These are phyloP conservation scores for Leptinotarsa texana DNA, from an alignment of 1,140 invertebrate genomes.

Conservation along the genomic window DNA sequence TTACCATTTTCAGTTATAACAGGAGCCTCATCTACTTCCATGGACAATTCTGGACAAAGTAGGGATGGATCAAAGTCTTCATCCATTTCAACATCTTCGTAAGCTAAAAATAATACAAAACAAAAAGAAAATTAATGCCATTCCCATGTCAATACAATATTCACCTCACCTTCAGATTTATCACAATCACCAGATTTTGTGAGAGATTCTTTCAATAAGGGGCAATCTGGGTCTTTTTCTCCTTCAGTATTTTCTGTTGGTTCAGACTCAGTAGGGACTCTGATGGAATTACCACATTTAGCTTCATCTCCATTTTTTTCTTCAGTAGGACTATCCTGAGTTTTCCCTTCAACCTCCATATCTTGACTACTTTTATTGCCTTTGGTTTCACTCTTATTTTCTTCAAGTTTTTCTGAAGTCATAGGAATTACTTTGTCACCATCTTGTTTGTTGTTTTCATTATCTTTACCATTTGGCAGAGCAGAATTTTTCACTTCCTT, in stretches of 20 bases:
- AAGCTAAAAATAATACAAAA: conserved; percentile 8
- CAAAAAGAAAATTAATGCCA: neutral
- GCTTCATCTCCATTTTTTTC: too few species aligned
- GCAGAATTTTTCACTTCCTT: neutral
- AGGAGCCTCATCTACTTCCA: conserved; percentile 47
- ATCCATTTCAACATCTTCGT: conserved; percentile 41
- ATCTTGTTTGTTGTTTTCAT: neutral
- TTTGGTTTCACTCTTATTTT: conserved; percentile 17
- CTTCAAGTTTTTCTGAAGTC: neutral
- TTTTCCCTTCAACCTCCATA: neutral
- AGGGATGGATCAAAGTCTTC: conserved; percentile 48
- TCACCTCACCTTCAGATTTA: neutral
- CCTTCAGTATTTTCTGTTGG: neutral
- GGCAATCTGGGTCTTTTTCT: neutral
- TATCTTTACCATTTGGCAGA: neutral
- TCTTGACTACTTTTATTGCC: neutral
- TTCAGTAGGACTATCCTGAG: conserved; percentile 3
- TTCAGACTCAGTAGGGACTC: neutral
- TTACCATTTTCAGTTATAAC: conserved; percentile 41
- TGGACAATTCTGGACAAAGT: conserved; percentile 47
- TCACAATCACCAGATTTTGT: conserved; percentile 6
- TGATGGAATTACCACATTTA: too few species aligned
- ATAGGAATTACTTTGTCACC: neutral
- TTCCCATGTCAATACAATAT: neutral
- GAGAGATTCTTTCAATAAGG: conserved; percentile 20